Percentiles rank a stretch among this genome's conserved stretches.
Evolutionary conservation across 1,140 invertebrate species (phyloP).

Genomic region (Coenobita brevimanus): DNA sequence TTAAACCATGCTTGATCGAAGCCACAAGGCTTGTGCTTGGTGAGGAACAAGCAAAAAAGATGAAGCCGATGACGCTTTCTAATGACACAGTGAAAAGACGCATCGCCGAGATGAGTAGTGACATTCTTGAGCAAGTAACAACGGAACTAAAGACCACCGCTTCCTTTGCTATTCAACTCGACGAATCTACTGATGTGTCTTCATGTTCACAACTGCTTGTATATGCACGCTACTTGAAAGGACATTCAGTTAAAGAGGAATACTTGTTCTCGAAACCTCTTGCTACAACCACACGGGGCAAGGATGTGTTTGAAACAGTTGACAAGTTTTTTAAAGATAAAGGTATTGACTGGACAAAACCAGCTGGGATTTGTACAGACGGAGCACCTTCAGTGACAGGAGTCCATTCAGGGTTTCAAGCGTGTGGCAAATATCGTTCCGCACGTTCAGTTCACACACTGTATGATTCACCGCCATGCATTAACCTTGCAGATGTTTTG

Average conservation of each 20-base stretch:
- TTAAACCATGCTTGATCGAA: slow-evolving; percentile 6
- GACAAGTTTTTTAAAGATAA: neutral
- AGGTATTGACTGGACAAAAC: slow-evolving; percentile 4
- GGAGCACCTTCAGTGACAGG: no score
- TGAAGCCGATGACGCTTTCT: neutral
- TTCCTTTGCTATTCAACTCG: neutral
- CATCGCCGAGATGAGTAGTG: neutral
- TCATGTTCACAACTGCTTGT: neutral
- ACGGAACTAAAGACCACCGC: slow-evolving; percentile 8
- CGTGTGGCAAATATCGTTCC: slow-evolving; percentile 3
- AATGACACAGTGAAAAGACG: slow-evolving; percentile 6
- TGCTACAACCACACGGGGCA: no score
- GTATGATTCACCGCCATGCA: slow-evolving; percentile 11
- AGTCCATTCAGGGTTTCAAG: neutral
- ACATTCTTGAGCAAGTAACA: slow-evolving; percentile 18
- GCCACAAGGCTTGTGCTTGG: neutral
- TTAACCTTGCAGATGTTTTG: no score
- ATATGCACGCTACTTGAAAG: neutral
- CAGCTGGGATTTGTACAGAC: slow-evolving; percentile 8
- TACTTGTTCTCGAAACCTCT: no score
- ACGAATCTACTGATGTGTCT: neutral
- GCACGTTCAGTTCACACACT: slow-evolving; percentile 27
- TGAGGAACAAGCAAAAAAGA: neutral
- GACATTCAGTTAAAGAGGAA: no score
- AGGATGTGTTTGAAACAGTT: no score